These are phyloP conservation scores for Trachelus tabidus DNA, from an alignment of 2,888 invertebrate species.

Conservation along the genomic window DNA sequence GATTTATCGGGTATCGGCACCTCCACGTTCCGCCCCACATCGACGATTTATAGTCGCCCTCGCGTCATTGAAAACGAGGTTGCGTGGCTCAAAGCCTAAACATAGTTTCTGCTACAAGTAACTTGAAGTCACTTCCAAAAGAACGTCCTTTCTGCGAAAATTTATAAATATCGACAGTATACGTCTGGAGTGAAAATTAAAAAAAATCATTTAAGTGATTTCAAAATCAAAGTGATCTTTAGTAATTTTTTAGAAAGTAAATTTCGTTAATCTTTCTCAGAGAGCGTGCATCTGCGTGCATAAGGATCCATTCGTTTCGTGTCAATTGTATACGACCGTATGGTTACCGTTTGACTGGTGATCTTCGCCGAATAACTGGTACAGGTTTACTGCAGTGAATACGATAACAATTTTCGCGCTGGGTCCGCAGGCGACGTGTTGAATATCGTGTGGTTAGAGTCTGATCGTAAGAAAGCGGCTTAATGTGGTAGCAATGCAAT, in stretches of 20 bases:
- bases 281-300: not conserved
- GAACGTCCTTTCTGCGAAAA: not conserved
- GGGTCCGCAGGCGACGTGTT: not conserved
- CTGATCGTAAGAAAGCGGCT: not conserved
- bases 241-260: not conserved
- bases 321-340: not conserved
- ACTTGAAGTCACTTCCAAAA: not conserved
- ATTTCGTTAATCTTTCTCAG: not conserved
- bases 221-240: not conserved
- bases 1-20: constrained; percentile 61
- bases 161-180: not conserved
- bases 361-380: not conserved
- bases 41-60: constrained; percentile 47
- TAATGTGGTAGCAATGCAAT: not conserved
- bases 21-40: constrained; percentile 31
- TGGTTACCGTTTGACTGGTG: not conserved
- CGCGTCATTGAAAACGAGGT: constrained; percentile 29
- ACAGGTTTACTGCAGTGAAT: not conserved
- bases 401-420: not conserved
- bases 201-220: not conserved
- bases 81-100: constrained; percentile 8
- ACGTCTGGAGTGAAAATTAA: not conserved
- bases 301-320: not conserved
- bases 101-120: not conserved
- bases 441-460: not conserved